A percentile compares a stretch with the other conserved stretches of the same genome.
Conservation (phyloP, 2,797 vertebrate genomes). For the Melanotaenia boesemani region DNA sequence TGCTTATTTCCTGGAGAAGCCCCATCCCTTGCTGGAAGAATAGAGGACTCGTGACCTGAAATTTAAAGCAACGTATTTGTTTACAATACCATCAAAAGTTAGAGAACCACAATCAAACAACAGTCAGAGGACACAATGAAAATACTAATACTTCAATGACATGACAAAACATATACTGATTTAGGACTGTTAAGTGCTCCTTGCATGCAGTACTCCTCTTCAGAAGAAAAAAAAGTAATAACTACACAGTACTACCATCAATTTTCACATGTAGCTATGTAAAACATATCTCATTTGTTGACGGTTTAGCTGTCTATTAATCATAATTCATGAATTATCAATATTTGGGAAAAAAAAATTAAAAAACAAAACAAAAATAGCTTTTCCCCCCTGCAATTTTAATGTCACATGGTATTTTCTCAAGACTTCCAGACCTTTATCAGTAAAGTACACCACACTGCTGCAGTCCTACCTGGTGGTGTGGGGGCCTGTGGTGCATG, state of each 20-base stretch:
- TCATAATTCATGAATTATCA: neutral
- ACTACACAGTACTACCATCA: neutral
- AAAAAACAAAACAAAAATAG: no score
- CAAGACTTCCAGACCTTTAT: neutral
- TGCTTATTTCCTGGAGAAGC: slow-evolving; percentile 74
- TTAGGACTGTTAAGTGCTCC: neutral
- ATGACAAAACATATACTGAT: neutral
- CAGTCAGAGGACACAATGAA: neutral
- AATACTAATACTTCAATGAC: neutral
- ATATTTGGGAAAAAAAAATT: neutral
- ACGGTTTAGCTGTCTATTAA: neutral
- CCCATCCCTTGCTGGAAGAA: slow-evolving; percentile 64
- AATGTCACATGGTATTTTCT: neutral
- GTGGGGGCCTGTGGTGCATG: slow-evolving; percentile 84
- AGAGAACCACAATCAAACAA: neutral
- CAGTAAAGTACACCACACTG: neutral
- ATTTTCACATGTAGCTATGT: neutral
- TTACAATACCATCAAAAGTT: slow-evolving; percentile 1
- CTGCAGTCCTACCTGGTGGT: slow-evolving; percentile 74
- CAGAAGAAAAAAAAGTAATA: neutral
- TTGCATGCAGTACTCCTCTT: neutral
- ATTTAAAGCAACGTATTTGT: neutral
- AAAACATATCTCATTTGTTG: neutral
- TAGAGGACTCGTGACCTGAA: slow-evolving; percentile 76
- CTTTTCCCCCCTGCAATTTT: neutral